These are phyloP conservation scores for Cephus spinipes DNA, from an alignment of 2,888 invertebrate species.

Conservation along the genomic window DNA sequence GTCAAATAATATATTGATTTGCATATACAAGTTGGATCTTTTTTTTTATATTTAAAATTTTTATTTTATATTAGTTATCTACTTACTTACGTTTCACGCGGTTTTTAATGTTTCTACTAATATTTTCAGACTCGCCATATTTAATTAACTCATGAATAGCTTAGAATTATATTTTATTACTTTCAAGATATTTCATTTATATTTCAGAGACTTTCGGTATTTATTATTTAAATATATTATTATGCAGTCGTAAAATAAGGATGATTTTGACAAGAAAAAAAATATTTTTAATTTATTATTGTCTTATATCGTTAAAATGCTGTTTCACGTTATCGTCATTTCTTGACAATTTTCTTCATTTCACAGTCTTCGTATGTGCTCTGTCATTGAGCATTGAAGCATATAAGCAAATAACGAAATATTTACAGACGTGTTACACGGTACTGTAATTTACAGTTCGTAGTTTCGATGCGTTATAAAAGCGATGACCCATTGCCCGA, in stretches of 20 bases:
- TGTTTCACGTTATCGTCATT: not conserved
- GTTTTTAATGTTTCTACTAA: no score
- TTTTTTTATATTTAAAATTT: not conserved
- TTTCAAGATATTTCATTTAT: no score
- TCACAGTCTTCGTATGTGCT: not conserved
- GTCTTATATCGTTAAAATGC: not conserved
- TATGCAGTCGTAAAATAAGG: no score
- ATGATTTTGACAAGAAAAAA: not conserved
- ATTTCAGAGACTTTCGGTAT: no score
- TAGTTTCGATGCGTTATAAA: not conserved
- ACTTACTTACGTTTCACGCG: not conserved
- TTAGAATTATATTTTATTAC: no score
- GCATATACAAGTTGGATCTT: not conserved
- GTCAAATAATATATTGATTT: not conserved
- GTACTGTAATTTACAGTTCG: not conserved
- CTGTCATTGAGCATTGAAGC: not conserved
- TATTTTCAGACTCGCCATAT: no score
- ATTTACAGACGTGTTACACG: not conserved
- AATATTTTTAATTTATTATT: not conserved
- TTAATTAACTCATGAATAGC: no score
- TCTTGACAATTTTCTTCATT: not conserved
- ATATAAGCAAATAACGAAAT: not conserved
- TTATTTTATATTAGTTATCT: not conserved
- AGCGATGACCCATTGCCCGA: not conserved
- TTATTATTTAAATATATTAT: no score